Evolutionary conservation across 2,797 vertebrate species (phyloP).

Genomic region (Myotis pilosus): DNA sequence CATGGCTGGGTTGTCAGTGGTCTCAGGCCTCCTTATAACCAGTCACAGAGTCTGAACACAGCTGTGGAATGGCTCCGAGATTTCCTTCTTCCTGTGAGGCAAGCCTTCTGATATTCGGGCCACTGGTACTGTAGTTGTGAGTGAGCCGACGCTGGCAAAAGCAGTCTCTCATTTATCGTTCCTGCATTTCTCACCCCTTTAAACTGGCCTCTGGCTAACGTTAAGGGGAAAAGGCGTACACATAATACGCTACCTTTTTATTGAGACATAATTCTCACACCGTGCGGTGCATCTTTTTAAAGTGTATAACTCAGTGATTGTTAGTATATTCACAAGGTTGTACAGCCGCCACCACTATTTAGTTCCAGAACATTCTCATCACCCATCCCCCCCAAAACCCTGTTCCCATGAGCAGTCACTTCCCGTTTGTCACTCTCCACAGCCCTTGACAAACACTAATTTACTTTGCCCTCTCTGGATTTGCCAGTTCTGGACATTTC

Average conservation of each 20-base stretch:
- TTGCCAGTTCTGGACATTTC: neutral
- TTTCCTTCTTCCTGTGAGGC: neutral
- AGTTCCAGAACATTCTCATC: neutral
- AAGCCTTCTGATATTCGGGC: neutral
- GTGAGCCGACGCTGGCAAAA: neutral
- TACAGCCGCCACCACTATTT: neutral
- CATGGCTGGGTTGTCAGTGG: too few relatives aligned
- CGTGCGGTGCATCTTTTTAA: neutral
- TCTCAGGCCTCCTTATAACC: neutral
- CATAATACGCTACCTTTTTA: neutral
- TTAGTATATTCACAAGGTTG: neutral
- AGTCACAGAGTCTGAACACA: neutral
- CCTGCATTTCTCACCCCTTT: neutral
- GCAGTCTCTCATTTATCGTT: neutral
- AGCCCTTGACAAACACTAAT: neutral
- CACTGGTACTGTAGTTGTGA: neutral
- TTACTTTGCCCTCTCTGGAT: neutral
- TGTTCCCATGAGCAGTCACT: neutral
- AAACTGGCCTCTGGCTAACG: neutral
- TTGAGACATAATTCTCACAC: neutral
- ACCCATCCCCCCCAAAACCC: neutral
- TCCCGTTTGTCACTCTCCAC: too few relatives aligned
- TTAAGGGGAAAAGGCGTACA: neutral
- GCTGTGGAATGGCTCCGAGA: neutral
- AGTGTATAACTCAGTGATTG: neutral